These are phyloP conservation scores for Semotilus atromaculatus DNA, from an alignment of 2,797 vertebrate species.

Conservation along the genomic window DNA sequence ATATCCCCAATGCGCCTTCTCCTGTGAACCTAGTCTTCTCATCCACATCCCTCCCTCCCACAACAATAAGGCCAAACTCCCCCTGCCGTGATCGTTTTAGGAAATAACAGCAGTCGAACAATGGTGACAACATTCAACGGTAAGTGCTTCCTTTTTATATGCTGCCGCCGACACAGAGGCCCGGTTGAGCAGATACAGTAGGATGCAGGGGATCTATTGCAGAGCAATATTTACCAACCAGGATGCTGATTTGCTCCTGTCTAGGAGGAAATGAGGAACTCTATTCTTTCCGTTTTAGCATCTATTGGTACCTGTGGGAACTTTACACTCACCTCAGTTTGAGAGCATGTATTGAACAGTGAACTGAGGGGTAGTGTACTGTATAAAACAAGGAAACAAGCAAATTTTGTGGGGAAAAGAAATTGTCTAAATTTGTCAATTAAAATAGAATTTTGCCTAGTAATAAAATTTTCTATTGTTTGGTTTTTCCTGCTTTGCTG, in stretches of 20 bases:
- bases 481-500: background rate
- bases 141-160: slow-evolving; percentile 72
- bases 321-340: slow-evolving; percentile 11
- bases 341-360: background rate
- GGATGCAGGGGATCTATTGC: slow-evolving; percentile 39
- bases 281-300: slow-evolving; percentile 52
- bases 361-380: slow-evolving; percentile 1
- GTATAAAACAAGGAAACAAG: slow-evolving; percentile 1
- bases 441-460: too few species aligned
- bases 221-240: slow-evolving; percentile 51
- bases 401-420: background rate
- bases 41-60: slow-evolving; percentile 45
- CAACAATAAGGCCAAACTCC: slow-evolving; percentile 49
- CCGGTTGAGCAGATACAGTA: slow-evolving; percentile 44
- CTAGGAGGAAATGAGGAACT: slow-evolving; percentile 52
- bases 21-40: slow-evolving; percentile 54
- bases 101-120: slow-evolving; percentile 72
- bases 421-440: background rate
- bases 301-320: slow-evolving; percentile 54
- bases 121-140: slow-evolving; percentile 65
- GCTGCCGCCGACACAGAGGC: slow-evolving; percentile 35
- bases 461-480: background rate
- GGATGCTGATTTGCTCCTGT: slow-evolving; percentile 50
- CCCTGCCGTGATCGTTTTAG: slow-evolving; percentile 66
- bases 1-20: slow-evolving; percentile 63